Conservation (phyloP, 2,797 vertebrate species). For the Onychomys arenicola region DNA sequence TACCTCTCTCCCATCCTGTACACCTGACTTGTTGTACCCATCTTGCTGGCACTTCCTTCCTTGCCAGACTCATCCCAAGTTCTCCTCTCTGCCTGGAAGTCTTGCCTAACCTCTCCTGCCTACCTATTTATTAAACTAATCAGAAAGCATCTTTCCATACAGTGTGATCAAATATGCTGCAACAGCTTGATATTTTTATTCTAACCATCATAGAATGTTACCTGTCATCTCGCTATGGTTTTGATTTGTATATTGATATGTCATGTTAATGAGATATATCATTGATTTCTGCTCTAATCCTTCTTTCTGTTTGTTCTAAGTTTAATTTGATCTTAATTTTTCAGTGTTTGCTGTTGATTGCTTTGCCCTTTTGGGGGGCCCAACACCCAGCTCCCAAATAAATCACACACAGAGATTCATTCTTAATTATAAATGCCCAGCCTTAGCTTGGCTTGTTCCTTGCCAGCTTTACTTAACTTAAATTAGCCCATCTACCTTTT, state of each 20-base stretch:
- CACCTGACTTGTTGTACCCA: neutral
- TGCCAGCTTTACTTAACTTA: too few relatives aligned
- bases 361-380: too few relatives aligned
- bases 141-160: neutral
- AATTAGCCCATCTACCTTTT: too few relatives aligned
- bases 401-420: too few relatives aligned
- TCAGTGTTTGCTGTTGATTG: neutral
- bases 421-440: too few relatives aligned
- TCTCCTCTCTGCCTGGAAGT: neutral
- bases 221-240: neutral
- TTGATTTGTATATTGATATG: neutral
- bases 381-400: too few relatives aligned
- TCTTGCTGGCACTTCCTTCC: neutral
- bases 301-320: neutral
- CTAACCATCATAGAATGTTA: neutral
- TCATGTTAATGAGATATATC: neutral
- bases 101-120: neutral
- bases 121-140: neutral
- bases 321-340: neutral
- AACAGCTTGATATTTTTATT: neutral
- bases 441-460: too few relatives aligned
- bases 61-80: neutral
- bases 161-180: neutral
- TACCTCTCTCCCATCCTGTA: neutral
- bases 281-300: neutral